A percentile compares a stretch with the other conserved stretches of the same genome.
Evolutionary conservation across 2,888 invertebrate species (phyloP).

Genomic region (Geotrupes spiniger): DNA sequence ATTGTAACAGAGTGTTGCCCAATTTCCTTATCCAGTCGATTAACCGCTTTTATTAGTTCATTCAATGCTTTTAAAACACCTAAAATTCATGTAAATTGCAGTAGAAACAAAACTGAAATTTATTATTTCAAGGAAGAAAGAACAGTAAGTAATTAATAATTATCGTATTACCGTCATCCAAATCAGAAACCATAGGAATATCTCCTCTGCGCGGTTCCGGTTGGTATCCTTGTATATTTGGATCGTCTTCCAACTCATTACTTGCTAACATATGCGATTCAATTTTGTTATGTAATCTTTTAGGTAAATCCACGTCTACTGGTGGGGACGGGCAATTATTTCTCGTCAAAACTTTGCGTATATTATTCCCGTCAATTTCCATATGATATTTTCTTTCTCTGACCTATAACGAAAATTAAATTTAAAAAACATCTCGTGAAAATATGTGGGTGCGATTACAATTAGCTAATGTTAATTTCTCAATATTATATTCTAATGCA

Average conservation of each 20-base stretch:
- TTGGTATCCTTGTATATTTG: constrained; percentile 48
- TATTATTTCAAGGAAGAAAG: no score
- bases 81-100: no score
- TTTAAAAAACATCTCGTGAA: no score
- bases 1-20: constrained; percentile 68
- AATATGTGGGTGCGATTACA: no score
- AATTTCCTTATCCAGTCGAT: constrained; percentile 67
- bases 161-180: constrained; percentile 54
- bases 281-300: constrained; percentile 43
- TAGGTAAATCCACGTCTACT: constrained; percentile 34
- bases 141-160: no score
- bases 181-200: constrained; percentile 60
- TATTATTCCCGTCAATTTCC: constrained; percentile 54
- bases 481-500: no score
- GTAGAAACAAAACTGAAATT: no score
- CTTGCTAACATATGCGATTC: constrained; percentile 42
- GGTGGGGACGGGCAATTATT: constrained; percentile 51
- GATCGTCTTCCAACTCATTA: constrained; percentile 40
- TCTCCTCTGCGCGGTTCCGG: constrained; percentile 61
- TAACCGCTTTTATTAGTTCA: constrained; percentile 64
- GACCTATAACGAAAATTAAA: constrained; percentile 51
- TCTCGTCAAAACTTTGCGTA: constrained; percentile 53
- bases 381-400: constrained; percentile 60
- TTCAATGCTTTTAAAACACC: constrained; percentile 62
- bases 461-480: no score